Evolutionary conservation across 2,888 invertebrate species (phyloP).

Genomic region (Philhelius pedissequus): DNA sequence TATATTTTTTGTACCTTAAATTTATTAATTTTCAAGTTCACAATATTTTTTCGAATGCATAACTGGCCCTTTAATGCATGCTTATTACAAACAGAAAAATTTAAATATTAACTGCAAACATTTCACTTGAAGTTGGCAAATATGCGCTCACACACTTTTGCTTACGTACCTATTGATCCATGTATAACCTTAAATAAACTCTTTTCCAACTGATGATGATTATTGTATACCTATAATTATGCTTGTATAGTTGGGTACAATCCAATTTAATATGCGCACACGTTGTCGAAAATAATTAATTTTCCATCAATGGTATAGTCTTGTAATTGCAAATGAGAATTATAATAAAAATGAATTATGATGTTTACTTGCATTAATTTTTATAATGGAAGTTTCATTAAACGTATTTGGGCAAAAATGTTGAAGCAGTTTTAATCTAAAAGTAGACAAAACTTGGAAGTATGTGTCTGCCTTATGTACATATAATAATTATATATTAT

Average conservation of each 20-base stretch:
- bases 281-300: constrained; percentile 28
- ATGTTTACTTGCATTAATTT: not conserved
- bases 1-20: no score
- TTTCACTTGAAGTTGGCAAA: not conserved
- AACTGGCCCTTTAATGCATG: not conserved
- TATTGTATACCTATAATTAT: no score
- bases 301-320: constrained; percentile 13
- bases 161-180: constrained; percentile 1
- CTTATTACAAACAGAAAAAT: not conserved
- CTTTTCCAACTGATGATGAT: not conserved
- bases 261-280: constrained; percentile 1
- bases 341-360: not conserved
- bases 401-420: no score
- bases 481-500: no score
- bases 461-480: no score
- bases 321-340: constrained; percentile 22
- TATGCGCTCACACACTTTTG: not conserved
- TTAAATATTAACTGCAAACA: not conserved
- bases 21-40: no score
- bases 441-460: no score
- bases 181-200: constrained; percentile 31
- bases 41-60: not conserved
- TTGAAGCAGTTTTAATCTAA: no score
- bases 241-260: no score
- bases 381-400: no score